Evolutionary conservation across 2,888 invertebrate genomes (phyloP).

Genomic region (Smittia aterrima): DNA sequence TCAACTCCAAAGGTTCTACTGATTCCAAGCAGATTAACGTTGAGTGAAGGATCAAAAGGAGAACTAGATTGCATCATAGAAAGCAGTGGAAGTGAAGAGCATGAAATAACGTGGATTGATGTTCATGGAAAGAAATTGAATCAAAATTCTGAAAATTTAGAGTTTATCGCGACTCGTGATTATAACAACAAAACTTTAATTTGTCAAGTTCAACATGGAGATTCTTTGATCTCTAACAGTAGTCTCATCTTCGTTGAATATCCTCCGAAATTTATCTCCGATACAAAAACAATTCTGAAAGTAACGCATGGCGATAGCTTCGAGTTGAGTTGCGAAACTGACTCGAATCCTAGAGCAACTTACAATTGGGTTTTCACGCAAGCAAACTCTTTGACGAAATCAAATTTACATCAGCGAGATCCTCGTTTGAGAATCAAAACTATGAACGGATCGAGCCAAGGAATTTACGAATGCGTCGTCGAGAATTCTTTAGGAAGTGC

Average conservation of each 20-base stretch:
- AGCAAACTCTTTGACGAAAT: too few species aligned
- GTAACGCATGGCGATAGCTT: slow-evolving; percentile 26
- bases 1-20: slow-evolving; percentile 37
- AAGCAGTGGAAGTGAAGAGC: slow-evolving; percentile 42
- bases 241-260: background rate
- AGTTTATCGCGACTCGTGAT: background rate
- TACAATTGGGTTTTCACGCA: slow-evolving; percentile 37
- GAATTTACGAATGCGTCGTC: slow-evolving; percentile 46
- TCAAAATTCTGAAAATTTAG: background rate
- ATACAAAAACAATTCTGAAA: background rate
- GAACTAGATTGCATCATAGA: background rate
- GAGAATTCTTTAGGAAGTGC: slow-evolving; percentile 43
- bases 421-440: background rate
- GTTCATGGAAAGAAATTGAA: background rate
- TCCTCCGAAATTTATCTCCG: background rate
- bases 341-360: slow-evolving; percentile 42
- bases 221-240: background rate
- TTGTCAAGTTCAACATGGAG: background rate
- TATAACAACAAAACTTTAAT: background rate
- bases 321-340: slow-evolving; percentile 38
- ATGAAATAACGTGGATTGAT: slow-evolving; percentile 43
- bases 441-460: slow-evolving; percentile 43
- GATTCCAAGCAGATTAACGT: slow-evolving; percentile 36
- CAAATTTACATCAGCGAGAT: too few species aligned
- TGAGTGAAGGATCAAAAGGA: slow-evolving; percentile 34